These are phyloP conservation scores for Diaprepes abbreviatus DNA, from an alignment of 2,888 invertebrate genomes.

Conservation along the genomic window DNA sequence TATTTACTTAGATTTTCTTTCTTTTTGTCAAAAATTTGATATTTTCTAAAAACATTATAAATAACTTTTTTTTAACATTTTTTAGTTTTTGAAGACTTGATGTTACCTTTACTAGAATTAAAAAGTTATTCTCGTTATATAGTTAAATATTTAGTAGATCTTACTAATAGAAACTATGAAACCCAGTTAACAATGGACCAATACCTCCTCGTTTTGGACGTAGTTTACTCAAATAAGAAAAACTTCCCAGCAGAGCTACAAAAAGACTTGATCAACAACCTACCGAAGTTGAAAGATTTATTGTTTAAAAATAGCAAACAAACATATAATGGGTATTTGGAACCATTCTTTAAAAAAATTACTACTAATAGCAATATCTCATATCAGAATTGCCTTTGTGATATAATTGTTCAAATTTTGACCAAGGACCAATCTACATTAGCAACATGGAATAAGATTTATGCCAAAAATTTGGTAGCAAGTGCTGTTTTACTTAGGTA, in stretches of 20 bases:
- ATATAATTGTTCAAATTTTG: constrained; percentile 75
- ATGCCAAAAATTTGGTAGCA: constrained; percentile 76
- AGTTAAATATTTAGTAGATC: constrained; percentile 73
- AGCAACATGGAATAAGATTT: constrained; percentile 77
- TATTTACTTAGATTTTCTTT: too few species aligned
- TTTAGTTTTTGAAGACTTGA: constrained; percentile 81
- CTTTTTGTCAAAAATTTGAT: too few species aligned
- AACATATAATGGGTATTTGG: constrained; percentile 70
- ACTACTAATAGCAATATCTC: constrained; percentile 70
- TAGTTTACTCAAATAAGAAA: constrained; percentile 72
- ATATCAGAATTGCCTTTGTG: constrained; percentile 72
- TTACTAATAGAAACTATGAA: constrained; percentile 60
- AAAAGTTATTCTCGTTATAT: constrained; percentile 79
- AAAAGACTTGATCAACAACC: constrained; percentile 70
- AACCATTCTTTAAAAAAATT: constrained; percentile 76
- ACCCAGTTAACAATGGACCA: constrained; percentile 67
- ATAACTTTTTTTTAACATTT: constrained; percentile 50
- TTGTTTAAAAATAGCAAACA: constrained; percentile 62
- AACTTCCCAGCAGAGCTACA: constrained; percentile 71
- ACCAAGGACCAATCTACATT: constrained; percentile 74
- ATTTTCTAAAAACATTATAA: too few species aligned
- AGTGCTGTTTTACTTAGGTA: constrained; percentile 76
- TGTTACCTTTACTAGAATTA: constrained; percentile 79
- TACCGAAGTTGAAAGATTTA: constrained; percentile 60
- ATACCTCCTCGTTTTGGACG: constrained; percentile 74